Evolutionary conservation across 1,140 invertebrate species (phyloP), one percentile per base, ranked within the genome.

Genomic region (Subanguina moxae): DNA sequence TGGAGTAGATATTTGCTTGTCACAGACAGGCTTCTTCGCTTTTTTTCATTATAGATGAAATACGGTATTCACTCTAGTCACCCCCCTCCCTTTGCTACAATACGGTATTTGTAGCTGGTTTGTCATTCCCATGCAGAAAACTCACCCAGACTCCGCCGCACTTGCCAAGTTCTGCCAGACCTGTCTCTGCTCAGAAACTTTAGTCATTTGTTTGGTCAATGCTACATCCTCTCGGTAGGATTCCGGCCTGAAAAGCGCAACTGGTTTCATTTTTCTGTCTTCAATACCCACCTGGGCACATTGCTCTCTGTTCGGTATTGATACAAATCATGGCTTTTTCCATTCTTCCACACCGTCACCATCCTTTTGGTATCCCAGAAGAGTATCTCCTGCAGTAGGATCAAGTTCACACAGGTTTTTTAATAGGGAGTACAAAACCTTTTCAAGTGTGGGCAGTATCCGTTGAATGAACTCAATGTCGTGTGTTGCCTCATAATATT

Each of bases 401-500:
- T 15, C n/a, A n/a, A n/a, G n/a, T n/a, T n/a, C n/a, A n/a, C n/a
- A n/a, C n/a, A n/a, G n/a, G n/a, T n/a, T n/a, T n/a, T n/a, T 46
- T 21, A 56, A 56, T 94, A 90, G 0, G 87, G 84, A 0, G 88
- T 90, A 32, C 84, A 69, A 91, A 87, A 1, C 92, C 87, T 80
- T 82, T 57, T 82, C 79, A 3, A 80, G 57, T 17, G 62, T 64
- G 11, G 77, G 75, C 11, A 82, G 38, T 61, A 72, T 69, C 19
- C 73, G 59, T 7, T 45, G 63, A 1, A 86, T 80, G 84, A 91
- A 93, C 0, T 87, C 82, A 5, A 85, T 78, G 80, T 96, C 90
- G 0, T 87, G 85, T 0, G 89, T 90, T 32, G 69, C 73, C 48
- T 90, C 87, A 30, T 90, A 84, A 78, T 93, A 92, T 19, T 88